Conservation (phyloP, 2,797 vertebrate genomes). For the Xiphorhynchus erythropygius region DNA sequence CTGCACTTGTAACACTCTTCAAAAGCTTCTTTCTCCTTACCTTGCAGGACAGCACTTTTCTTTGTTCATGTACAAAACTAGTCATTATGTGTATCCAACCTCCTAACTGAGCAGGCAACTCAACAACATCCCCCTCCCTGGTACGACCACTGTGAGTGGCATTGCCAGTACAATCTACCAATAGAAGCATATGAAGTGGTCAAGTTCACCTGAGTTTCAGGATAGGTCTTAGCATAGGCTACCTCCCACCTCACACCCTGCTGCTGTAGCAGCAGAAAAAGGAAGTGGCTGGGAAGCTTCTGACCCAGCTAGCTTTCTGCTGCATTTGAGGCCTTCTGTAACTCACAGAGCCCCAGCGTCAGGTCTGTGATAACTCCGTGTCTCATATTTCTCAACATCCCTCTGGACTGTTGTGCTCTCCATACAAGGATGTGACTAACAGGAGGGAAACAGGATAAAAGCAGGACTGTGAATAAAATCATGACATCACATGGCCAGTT, state of each 20-base stretch:
- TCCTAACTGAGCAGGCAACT: not conserved
- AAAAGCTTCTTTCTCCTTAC: not conserved
- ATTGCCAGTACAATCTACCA: not conserved
- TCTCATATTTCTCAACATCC: not conserved
- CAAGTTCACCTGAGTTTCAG: not conserved
- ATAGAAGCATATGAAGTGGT: not conserved
- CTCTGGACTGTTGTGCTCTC: not conserved
- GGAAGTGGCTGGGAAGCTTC: not conserved
- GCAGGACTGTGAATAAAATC: not conserved
- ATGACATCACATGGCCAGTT: not conserved
- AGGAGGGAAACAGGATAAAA: not conserved
- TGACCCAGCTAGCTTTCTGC: not conserved
- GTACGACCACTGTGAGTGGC: not conserved
- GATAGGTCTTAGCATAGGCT: not conserved
- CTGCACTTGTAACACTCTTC: not conserved
- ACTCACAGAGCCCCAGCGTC: not conserved
- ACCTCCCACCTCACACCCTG: not conserved
- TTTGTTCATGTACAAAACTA: not conserved
- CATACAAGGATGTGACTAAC: not conserved
- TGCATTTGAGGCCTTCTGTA: not conserved
- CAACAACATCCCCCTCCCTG: not conserved
- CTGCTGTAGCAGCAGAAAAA: not conserved
- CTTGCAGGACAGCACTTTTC: not conserved
- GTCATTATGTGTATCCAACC: not conserved
- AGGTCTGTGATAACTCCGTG: not conserved